Base-by-base conservation (phyloP, 2,888 invertebrate species). In the Polia nebulosa region DNA sequence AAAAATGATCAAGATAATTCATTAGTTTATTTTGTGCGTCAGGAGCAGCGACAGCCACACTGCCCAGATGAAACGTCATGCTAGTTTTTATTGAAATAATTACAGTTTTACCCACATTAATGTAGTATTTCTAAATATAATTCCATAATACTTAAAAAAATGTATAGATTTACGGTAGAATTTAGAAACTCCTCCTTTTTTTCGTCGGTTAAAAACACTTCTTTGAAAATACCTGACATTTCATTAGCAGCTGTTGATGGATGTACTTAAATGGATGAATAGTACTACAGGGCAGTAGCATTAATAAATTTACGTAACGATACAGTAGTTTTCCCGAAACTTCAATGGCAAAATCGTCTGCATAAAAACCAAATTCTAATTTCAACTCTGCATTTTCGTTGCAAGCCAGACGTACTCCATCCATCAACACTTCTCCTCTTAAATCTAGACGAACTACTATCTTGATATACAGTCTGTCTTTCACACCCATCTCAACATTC, bases 391-490 rank as follows among this genome's bases (percentile, higher is more conserved):
- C 75, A 66, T 75, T 75, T 73, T 53, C 39, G 36, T 53, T 75
- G 75, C 75, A 75, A 39, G 44, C 32, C 67, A 70, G 45, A 53
- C 25, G 9, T 25, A 51, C n/a, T 39, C 1, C 11, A 77, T 60
- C 78, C 25, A 32, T 73, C 78, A 57, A 57, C 72, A 36, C 70
- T 41, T 22, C 66, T 72, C 22, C 39, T 64, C 53, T 76, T 45
- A 72, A 57, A 53, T 52, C 69, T 72, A 53, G 76, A 58, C 69
- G 76, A 70, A 76, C 69, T 76, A 22, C 66, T 57, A 55, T 29
- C 44, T 77, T 55, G 53, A 59, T 71, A 41, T 39, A 71, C 78
- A 60, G 41, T 53, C 25, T 45, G 41, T 78, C 74, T 78, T 59
- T 55, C 53, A 56, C 63, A 63, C 57, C 32, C 53, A 56, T 29